phyloP scores from a whole-genome alignment of 23 tunicate genomes.

The Halocynthia roretzi region DNA sequence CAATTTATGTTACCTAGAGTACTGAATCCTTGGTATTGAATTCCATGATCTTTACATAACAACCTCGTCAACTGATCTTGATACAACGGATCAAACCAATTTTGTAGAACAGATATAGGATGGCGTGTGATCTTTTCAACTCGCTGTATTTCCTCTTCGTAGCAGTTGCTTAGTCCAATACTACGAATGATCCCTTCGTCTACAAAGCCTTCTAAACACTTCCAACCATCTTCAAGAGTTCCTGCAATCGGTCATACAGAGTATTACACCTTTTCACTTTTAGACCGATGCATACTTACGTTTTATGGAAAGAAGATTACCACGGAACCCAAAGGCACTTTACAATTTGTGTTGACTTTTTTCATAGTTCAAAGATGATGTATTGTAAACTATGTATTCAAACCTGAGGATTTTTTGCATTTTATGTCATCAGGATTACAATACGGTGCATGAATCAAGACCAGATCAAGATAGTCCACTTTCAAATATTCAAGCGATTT shows the following conservation, averaged over 20 bases:
- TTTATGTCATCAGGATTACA: slow-evolving; percentile 5
- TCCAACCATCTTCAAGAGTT: slow-evolving; percentile 34
- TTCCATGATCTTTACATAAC: slow-evolving; percentile 7
- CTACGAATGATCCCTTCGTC: slow-evolving; percentile 22
- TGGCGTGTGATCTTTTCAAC: slow-evolving; percentile 4
- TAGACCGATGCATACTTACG: no score
- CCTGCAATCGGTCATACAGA: slow-evolving; percentile 1
- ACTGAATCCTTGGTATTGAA: slow-evolving; percentile 19
- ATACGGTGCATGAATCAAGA: slow-evolving; percentile 18
- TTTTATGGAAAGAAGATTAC: no score
- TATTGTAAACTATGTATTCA: no score
- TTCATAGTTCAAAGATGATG: no score
- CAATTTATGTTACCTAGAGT: slow-evolving; percentile 11
- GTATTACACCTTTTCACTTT: no score
- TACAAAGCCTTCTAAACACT: slow-evolving; percentile 19
- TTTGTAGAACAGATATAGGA: slow-evolving; percentile 30
- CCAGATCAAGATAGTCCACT: slow-evolving; percentile 24
- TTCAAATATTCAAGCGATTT: slow-evolving; percentile 12
- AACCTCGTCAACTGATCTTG: slow-evolving; percentile 13
- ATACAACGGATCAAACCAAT: slow-evolving; percentile 39
- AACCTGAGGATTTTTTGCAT: neutral
- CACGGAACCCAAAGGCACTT: no score
- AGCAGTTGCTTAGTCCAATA: slow-evolving; percentile 36
- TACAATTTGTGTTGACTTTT: no score
- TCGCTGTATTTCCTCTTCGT: slow-evolving; percentile 17